Evolutionary conservation across 2,797 vertebrate species (phyloP).

Genomic region (Characodon lateralis): DNA sequence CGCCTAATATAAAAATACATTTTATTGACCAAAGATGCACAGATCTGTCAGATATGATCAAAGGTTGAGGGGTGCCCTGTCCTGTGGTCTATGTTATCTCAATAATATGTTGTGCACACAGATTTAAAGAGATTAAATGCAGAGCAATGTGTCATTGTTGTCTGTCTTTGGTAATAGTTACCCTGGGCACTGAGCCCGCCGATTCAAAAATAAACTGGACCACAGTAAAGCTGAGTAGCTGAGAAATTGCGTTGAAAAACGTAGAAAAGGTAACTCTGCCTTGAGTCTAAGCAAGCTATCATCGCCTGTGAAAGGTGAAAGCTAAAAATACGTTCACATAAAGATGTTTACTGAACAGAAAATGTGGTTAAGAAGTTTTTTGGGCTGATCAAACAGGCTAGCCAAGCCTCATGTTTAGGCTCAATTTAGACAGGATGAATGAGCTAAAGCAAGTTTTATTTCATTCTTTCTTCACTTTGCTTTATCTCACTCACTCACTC

Average conservation of each 20-base stretch:
- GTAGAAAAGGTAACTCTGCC: too few relatives aligned
- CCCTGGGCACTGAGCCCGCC: too few relatives aligned
- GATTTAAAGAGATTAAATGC: too few relatives aligned
- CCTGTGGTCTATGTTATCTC: background rate
- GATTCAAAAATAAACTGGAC: too few relatives aligned
- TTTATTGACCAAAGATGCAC: background rate
- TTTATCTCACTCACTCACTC: background rate
- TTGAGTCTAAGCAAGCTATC: too few relatives aligned
- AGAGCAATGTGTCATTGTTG: too few relatives aligned
- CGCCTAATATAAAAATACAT: background rate
- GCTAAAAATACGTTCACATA: background rate
- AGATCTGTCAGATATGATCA: too few relatives aligned
- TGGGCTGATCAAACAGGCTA: background rate
- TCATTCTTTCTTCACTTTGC: background rate
- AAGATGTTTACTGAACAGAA: background rate
- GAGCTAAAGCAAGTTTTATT: background rate
- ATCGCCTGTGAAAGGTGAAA: background rate
- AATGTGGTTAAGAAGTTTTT: background rate
- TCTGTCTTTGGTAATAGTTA: too few relatives aligned
- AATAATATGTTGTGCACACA: too few relatives aligned
- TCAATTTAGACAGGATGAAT: background rate
- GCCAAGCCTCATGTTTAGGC: background rate
- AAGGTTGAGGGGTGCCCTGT: background rate
- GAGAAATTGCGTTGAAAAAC: too few relatives aligned
- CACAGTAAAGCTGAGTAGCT: too few relatives aligned